A percentile compares a stretch with the other conserved stretches of the same genome.
Conservation (phyloP, 2,797 vertebrate species). For the Diplodus sargus region DNA sequence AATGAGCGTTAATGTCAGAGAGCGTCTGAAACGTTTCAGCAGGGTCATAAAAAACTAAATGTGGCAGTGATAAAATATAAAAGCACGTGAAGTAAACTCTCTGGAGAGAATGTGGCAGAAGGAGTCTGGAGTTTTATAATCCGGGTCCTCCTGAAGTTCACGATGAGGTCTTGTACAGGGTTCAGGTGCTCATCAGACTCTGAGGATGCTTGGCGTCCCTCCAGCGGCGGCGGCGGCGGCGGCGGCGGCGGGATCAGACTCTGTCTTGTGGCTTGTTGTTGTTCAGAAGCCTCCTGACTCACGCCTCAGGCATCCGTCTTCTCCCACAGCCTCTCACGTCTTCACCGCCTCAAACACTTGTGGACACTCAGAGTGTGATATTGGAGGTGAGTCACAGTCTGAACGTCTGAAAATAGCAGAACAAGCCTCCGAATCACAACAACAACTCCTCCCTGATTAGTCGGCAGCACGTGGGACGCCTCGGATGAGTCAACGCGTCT, state of each 20-base stretch:
- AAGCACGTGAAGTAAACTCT: neutral
- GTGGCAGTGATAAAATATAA: neutral
- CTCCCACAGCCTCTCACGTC: conserved; percentile 10
- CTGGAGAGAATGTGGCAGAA: neutral
- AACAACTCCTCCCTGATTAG: conserved; percentile 34
- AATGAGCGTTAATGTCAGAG: neutral
- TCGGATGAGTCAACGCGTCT: neutral
- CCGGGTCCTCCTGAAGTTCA: too few species aligned
- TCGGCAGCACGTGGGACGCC: neutral
- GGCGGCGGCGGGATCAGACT: neutral
- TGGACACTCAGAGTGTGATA: neutral
- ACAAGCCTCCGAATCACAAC: conserved; percentile 9
- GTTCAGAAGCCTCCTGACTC: conserved; percentile 40
- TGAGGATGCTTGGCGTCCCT: neutral
- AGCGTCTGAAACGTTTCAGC: neutral
- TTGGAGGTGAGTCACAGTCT: conserved; percentile 49
- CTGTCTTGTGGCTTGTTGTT: conserved; percentile 24
- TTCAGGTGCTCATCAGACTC: conserved; percentile 3
- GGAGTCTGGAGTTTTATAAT: neutral
- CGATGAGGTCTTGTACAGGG: neutral
- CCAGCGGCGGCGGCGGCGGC: neutral
- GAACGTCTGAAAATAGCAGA: conserved; percentile 36
- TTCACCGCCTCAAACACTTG: conserved; percentile 22
- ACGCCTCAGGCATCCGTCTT: conserved; percentile 38
- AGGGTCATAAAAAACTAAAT: neutral